phyloP scores from a whole-genome alignment of 2,797 vertebrate species.

The Chaetodon trifasciatus region DNA sequence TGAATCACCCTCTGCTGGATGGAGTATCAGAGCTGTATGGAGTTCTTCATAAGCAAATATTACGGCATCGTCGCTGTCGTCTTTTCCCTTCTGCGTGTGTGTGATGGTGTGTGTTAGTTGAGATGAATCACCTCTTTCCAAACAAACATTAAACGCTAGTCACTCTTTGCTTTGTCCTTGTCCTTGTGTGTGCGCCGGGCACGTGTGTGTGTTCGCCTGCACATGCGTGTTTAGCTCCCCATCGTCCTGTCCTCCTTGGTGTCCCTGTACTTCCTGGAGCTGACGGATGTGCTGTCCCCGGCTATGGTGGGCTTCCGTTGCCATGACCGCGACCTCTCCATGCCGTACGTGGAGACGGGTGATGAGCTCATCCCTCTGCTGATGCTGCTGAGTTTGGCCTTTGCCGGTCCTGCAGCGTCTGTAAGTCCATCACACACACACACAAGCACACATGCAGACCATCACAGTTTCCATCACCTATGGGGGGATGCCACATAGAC shows the following conservation, averaged over 20 bases:
- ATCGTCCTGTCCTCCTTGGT: slow-evolving; percentile 96
- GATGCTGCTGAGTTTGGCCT: slow-evolving; percentile 97
- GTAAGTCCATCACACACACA: slow-evolving; percentile 80
- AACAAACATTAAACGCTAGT: slow-evolving; percentile 38
- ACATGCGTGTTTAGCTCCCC: slow-evolving; percentile 86
- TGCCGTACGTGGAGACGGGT: slow-evolving; percentile 95
- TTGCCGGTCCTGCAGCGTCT: slow-evolving; percentile 93
- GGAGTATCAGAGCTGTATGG: not conserved
- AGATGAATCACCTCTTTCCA: slow-evolving; percentile 36
- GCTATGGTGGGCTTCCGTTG: slow-evolving; percentile 96
- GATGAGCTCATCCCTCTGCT: slow-evolving; percentile 96
- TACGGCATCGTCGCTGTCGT: slow-evolving; percentile 13
- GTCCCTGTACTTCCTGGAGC: slow-evolving; percentile 96
- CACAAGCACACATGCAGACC: not conserved
- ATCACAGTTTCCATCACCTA: too few relatives aligned
- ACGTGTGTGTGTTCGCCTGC: not conserved
- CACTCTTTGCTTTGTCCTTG: slow-evolving; percentile 52
- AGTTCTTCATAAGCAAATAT: slow-evolving; percentile 18
- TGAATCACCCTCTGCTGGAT: slow-evolving; percentile 20
- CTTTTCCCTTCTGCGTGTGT: not conserved
- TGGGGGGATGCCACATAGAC: too few relatives aligned
- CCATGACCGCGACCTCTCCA: slow-evolving; percentile 93
- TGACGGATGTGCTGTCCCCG: slow-evolving; percentile 95
- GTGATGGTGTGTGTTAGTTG: slow-evolving; percentile 25
- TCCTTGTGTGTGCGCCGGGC: slow-evolving; percentile 5